phyloP scores from a whole-genome alignment of 2,797 vertebrate species.

The Xiphorhynchus erythropygius region DNA sequence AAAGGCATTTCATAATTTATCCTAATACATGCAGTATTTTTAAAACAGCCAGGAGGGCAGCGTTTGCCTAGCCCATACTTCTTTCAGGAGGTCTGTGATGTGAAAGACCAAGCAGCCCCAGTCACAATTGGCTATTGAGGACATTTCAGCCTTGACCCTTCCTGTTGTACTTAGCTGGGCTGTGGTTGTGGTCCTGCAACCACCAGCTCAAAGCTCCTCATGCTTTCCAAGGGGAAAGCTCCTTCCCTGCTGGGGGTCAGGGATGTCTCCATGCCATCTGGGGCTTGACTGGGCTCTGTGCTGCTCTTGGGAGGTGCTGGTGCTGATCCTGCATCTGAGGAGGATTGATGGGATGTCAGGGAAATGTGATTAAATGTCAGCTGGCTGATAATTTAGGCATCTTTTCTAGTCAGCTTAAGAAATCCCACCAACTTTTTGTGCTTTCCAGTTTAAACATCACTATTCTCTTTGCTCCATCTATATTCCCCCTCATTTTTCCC shows the following conservation, averaged over 20 bases:
- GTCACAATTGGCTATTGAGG: not conserved
- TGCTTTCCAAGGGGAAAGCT: not conserved
- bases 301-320: not conserved
- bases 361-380: not conserved
- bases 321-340: not conserved
- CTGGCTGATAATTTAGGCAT: not conserved
- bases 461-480: not conserved
- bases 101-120: not conserved
- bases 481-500: not conserved
- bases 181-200: not conserved
- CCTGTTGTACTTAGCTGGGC: rapidly evolving
- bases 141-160: not conserved
- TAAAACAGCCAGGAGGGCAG: not conserved
- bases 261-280: not conserved
- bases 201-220: not conserved
- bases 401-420: not conserved
- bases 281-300: not conserved
- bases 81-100: not conserved
- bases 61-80: not conserved
- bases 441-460: not conserved
- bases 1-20: constrained; percentile 3
- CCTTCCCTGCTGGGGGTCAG: not conserved
- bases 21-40: not conserved
- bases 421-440: not conserved
- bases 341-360: not conserved